Base-by-base conservation (phyloP, 2,113 vertebrate genomes). In the Phodopus roborovskii region DNA sequence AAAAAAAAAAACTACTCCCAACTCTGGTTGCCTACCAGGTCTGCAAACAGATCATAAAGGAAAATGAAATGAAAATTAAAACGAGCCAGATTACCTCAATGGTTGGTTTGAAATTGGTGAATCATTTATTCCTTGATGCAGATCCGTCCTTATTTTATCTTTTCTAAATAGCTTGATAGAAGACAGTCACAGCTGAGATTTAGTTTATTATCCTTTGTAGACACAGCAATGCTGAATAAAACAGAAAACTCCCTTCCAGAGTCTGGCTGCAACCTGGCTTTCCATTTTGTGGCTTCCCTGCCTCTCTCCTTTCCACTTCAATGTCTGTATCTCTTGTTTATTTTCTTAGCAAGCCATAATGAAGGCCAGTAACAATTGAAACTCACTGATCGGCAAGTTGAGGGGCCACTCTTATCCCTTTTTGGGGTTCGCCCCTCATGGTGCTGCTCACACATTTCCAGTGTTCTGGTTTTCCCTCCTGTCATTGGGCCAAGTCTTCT, bases 141-240 rank as follows among this genome's bases (percentile, higher is more conserved):
- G 45, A 73, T 45, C 10, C 30, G 45, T 82, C 64, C 75, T 90
- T 94, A 60, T 90, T 78, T 94, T 96, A 90, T 95, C 91, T 66
- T 92, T 36, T 39, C 42, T 95, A 86, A 92, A 71, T 97, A 95
- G 92, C 92, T 96, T 97, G 97, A 71, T 81, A 84, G 58, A 94
- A 93, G 94, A 58, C 56, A 88, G 73, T 58, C 78, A 45, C 20
- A 39, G 26, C 9, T 90, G 88, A 92, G 56, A 74, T 93, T 92
- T 96, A 50, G 45, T 92, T 78, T 71, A 79, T 85, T 88, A 70
- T 5, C 64, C 4, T 78, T 22, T 87, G 33, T 68, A 10, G 78
- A 60, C 45, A 26, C 64, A 86, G 60, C 45, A 39, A 74, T 83
- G 30, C 39, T 73, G n/a, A 73, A 71, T 45, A 83, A 92, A 70